phyloP scores from a whole-genome alignment of 2,113 vertebrate species.

The Chaetura pelagica region DNA sequence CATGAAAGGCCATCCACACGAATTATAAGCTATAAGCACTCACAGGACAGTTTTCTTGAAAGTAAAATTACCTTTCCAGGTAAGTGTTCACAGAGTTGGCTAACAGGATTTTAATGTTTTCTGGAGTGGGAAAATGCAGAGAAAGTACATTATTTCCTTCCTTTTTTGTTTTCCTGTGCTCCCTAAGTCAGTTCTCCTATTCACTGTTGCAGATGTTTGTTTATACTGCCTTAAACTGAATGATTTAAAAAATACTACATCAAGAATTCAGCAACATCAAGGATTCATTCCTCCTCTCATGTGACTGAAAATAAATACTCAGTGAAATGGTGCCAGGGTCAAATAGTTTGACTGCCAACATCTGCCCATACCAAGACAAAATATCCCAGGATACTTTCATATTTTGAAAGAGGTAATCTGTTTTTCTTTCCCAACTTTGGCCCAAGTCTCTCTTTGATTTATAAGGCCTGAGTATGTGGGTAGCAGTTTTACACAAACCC shows the following conservation, averaged over 20 bases:
- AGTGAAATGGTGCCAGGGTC: background rate
- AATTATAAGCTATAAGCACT: background rate
- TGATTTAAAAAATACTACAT: background rate
- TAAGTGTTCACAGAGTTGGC: background rate
- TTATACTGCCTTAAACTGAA: background rate
- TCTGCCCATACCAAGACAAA: conserved; percentile 57
- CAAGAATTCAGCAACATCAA: background rate
- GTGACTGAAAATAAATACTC: conserved; percentile 4
- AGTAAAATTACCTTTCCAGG: background rate
- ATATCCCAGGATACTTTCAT: background rate
- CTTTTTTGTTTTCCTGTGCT: background rate
- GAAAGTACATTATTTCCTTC: background rate
- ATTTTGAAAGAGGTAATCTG: conserved; percentile 39
- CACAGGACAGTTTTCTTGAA: background rate
- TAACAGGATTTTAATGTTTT: background rate
- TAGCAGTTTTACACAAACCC: background rate
- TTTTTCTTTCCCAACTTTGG: conserved; percentile 25
- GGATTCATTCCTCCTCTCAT: background rate
- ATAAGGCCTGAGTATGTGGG: background rate
- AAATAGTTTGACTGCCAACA: conserved; percentile 9
- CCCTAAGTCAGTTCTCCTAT: background rate
- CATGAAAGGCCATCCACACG: background rate
- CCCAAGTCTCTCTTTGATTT: background rate
- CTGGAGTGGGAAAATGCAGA: background rate
- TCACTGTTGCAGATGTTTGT: background rate